Percentiles rank a stretch among this genome's conserved stretches.
phyloP scores from a whole-genome alignment of 2,888 invertebrate species.

The Eumacrocentrus americanus region DNA sequence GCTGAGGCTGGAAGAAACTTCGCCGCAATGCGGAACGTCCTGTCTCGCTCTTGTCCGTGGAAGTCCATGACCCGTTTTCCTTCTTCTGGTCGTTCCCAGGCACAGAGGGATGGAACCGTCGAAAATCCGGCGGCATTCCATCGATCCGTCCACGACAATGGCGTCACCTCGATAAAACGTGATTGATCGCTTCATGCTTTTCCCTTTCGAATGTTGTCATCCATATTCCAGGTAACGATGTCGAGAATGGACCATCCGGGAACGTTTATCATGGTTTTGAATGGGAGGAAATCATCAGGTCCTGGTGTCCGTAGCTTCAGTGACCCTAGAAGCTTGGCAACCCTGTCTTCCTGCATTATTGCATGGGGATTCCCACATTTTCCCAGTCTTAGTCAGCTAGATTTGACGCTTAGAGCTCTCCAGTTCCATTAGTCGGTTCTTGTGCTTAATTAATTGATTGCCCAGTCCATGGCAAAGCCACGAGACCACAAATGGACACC shows the following conservation, averaged over 20 bases:
- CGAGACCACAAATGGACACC: neutral
- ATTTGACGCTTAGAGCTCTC: neutral
- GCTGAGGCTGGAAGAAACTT: conserved; percentile 13
- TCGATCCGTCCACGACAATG: conserved; percentile 23
- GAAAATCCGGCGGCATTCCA: conserved; percentile 21
- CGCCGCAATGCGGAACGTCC: conserved; percentile 26
- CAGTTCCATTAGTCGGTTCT: neutral
- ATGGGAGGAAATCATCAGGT: no score
- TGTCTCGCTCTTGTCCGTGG: conserved; percentile 9
- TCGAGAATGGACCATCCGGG: neutral
- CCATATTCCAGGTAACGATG: no score
- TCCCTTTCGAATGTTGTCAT: neutral
- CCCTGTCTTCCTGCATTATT: no score
- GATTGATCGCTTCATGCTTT: conserved; percentile 24
- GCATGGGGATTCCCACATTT: no score
- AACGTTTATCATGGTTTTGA: neutral
- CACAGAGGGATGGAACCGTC: conserved; percentile 7
- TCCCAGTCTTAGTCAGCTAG: no score
- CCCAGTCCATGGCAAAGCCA: neutral
- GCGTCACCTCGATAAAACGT: conserved; percentile 24
- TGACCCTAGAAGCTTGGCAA: no score
- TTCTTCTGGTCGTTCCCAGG: conserved; percentile 9
- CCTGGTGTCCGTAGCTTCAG: no score
- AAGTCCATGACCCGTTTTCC: conserved; percentile 24
- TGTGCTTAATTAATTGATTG: neutral